Base-by-base conservation (phyloP, 2,888 invertebrate species). In the Patella pellucida region DNA sequence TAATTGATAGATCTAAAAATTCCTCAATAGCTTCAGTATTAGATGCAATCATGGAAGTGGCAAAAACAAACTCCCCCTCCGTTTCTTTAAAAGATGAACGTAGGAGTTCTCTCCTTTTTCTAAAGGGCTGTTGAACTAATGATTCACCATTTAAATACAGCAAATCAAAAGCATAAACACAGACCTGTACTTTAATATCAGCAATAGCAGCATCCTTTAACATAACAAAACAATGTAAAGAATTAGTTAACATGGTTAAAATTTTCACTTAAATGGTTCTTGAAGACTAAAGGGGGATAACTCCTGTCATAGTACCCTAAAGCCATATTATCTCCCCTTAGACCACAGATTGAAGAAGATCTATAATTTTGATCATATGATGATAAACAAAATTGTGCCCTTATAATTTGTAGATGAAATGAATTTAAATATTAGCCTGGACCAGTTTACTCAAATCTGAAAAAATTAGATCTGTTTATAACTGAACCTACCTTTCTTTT, bases 111-210 rank as follows among this genome's bases (percentile, higher is more conserved):
- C 99, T 92, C 0, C 99, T 92, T 84, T 94, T 93, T 0, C 92
- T 90, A 79, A 99, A 94, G 7, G 97, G 94, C 79, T 94, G 92
- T 71, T 94, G 93, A 0, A 98, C 96, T 51, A 99, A 92, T 3
- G 98, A 92, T 85, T 94, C 92, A 0, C 96, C 98, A 92, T 99
- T 98, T 15, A 98, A 92, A 90, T 95, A 98, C 27, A 99, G 92
- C 83, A 99, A 92, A 93, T 99, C 99, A 92, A 99, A 99, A 91
- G 97, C 95, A 92, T 96, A 99, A 52, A 99, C 95, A 89, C 98
- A 98, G 51, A 99, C 97, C 90, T 96, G 95, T 0, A 96, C 95
- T 90, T 95, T 95, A 78, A 96, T 95, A 71, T 95, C 94, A 0
- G 93, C 91, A 85, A 94, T 94, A 83, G 93, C 93, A 0, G 94